Evolutionary conservation across 2,888 invertebrate genomes (phyloP), one percentile per base, ranked within the genome.

Genomic region (Ectemnius lituratus): DNA sequence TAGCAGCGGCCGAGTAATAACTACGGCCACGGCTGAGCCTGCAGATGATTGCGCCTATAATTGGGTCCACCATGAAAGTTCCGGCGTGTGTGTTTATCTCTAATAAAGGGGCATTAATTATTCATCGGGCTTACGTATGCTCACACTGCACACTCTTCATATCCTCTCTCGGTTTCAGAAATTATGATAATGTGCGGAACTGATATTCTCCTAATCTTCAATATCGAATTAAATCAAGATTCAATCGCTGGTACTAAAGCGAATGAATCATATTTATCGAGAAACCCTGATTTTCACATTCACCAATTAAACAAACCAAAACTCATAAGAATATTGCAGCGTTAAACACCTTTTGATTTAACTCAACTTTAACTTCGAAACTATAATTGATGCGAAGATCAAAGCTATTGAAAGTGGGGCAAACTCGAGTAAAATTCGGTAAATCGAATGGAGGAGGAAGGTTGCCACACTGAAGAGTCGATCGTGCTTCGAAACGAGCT

Each of bases 401-500:
- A 37, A 37, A 37, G 5, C 37, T 11, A 37, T 5, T 13, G 52
- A 16, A n/a, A 18, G 16, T 6, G 14, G 37, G 8, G 37, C 6
- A 6, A 37, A 8, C 6, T 20, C 37, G 61, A 63, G 62, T 61
- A 67, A 76, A 64, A 65, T 46, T 52, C 45, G 13, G 58, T 23
- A 64, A 52, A 62, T 73, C 65, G 8, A 23, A 37, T 23, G 37
- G 62, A 73, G 62, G 47, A n/a, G 49, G 27, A 45, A 11, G 62
- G 69, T 66, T 63, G 46, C 52, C 47, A 45, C 57, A 58, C 20
- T 57, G 57, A 67, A 37, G 60, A 62, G 70, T 28, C 62, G 49
- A 52, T 74, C 70, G 64, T 61, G 61, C 46, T 62, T 64, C 62
- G 23, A 60, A 61, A 62, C 20, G 57, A 63, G 37, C 37, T 63